Evolutionary conservation across 2,797 vertebrate species (phyloP), one percentile per base, ranked within the genome.

Genomic region (Distichodus sexfasciatus): DNA sequence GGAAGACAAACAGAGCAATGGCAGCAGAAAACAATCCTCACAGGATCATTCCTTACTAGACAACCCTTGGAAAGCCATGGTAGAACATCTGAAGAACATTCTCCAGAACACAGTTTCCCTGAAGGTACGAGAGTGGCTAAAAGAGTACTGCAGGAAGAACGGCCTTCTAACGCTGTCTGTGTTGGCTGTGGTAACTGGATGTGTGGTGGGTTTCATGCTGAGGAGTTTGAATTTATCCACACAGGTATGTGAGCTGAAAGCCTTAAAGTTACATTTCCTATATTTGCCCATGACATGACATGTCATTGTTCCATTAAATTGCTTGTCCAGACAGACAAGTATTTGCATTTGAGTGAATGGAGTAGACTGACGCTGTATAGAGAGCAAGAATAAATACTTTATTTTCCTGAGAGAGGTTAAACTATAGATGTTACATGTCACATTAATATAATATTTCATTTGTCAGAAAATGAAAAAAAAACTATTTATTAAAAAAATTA

Each of bases 101-200:
- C 1, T 83, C 2, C 77, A 81, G 28, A 70, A 23, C 14, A 0
- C 70, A 0, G 6, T 87, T 5, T 77, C 85, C 1, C 14, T 74
- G 0, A 89, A 90, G 54, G 0, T 83, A 55, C 80, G 84, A 66
- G 83, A 33, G 2, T 85, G 88, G 46, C 2, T 82, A 0, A 84
- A 24, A 60, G 85, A 86, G 48, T 95, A 92, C 81, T 93, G 93
- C 88, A 82, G 19, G 46, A 89, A 85, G 62, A 94, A 95, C 7
- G 94, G 94, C 4, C 89, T 95, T 60, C 61, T 95, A 81, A 93
- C 92, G 0, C 90, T 95, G 2, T 95, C 94, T 0, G 86, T 95
- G 43, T 82, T 94, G 1, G 94, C 94, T 0, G 93, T 95, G 0
- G 74, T 90, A 43, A 89, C 88, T 0, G 94, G 94, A 3, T 95